Evolutionary conservation across 2,797 vertebrate species (phyloP), one percentile per base, ranked within the genome.

Genomic region (Anas capensis): DNA sequence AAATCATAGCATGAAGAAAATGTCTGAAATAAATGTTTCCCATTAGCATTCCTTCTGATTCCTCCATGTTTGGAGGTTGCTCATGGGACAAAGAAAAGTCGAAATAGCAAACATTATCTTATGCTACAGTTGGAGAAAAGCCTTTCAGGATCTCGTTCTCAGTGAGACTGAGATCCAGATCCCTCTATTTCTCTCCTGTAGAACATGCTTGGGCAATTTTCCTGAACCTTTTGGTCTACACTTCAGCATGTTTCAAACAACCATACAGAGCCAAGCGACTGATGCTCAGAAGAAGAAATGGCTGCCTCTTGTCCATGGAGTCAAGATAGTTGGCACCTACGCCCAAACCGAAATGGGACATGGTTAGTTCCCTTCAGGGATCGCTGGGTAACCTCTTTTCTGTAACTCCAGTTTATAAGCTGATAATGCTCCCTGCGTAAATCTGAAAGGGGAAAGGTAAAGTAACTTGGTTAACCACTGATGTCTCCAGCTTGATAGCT

Each of bases 281-380:
- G 96, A 96, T 96, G 97, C 99, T 96, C 99, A 99, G 98, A 90
- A 97, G 93, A 95, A 97, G 98, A 99, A 99, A 97, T 99, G 99
- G 99, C 97, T 99, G 96, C 98, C 96, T 66, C 96, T 98, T 95
- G 95, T 97, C 76, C 42, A 60, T 92, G 98, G 96, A 96, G 97
- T 97, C 97, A 92, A 98, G 97, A 98, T 97, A 96, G 44, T 99
- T 96, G 99, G 99, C 98, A 99, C 99, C 70, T 99, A 99, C 96
- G 99, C 99, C 96, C 99, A 99, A 98, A 99, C 99, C 84, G 99
- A 99, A 96, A 56, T 99, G 98, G 99, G 99, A 95, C 99, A 99
- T 98, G 98, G 99, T 99, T 98, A 99, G 99, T 99, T 97, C 86
- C 94, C 46, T 86, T 64, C 85, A 92, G 97, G 93, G 94, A 93